A percentile compares a stretch with the other conserved stretches of the same genome.
Conservation (phyloP, 1,140 invertebrate genomes). For the Polypedilum pembai region DNA sequence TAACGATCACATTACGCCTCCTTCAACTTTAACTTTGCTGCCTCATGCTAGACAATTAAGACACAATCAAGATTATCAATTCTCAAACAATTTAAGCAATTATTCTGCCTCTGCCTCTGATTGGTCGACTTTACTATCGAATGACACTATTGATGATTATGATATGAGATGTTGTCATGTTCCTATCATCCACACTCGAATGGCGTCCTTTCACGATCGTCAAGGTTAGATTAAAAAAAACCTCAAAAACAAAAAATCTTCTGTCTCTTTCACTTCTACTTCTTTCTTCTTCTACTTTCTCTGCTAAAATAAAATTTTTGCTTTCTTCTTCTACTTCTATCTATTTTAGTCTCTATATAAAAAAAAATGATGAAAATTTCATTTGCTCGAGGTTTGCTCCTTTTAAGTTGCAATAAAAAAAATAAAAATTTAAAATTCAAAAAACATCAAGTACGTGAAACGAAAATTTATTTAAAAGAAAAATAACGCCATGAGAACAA, state of each 20-base stretch:
- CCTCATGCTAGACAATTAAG: conserved; percentile 23
- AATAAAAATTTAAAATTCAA: background rate
- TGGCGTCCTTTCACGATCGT: conserved; percentile 30
- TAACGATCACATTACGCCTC: background rate
- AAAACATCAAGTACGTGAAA: conserved; percentile 8
- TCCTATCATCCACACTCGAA: background rate
- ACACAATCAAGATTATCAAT: background rate
- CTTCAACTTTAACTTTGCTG: conserved; percentile 24
- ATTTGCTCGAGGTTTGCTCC: conserved; percentile 25
- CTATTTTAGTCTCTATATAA: conserved; percentile 29
- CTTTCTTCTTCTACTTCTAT: conserved; percentile 1
- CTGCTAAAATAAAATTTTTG: background rate
- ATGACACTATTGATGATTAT: background rate
- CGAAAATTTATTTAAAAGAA: background rate
- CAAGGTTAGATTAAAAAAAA: conserved; percentile 31
- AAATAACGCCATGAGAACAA: conserved; percentile 8
- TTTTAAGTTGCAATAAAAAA: background rate
- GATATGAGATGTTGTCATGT: conserved; percentile 26
- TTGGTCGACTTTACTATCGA: conserved; percentile 24
- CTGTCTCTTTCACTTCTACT: background rate
- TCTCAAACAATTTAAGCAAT: conserved; percentile 21
- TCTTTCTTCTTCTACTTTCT: background rate
- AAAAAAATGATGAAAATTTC: conserved; percentile 29
- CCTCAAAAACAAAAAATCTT: background rate
- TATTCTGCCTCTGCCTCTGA: background rate